phyloP scores from a whole-genome alignment of 2,888 invertebrate genomes.

The Carterocephalus palaemon region DNA sequence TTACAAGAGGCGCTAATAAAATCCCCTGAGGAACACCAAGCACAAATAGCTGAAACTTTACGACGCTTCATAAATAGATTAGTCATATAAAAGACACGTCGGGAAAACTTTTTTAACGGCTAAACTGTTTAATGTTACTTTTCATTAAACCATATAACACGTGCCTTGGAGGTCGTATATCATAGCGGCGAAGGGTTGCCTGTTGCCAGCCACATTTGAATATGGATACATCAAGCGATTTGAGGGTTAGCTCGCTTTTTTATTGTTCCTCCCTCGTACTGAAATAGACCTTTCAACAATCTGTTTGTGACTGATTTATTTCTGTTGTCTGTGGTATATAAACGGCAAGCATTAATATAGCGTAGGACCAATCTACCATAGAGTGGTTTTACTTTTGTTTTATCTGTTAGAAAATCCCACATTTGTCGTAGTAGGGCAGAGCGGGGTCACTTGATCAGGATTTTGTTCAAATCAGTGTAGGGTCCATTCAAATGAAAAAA shows the following conservation, averaged over 20 bases:
- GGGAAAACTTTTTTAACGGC: slow-evolving; percentile 39
- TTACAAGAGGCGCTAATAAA: slow-evolving; percentile 22
- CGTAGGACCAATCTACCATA: too few relatives aligned
- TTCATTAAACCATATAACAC: slow-evolving; percentile 57
- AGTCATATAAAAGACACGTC: slow-evolving; percentile 35
- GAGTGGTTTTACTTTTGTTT: too few relatives aligned
- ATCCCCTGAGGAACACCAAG: slow-evolving; percentile 19
- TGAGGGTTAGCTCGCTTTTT: slow-evolving; percentile 57
- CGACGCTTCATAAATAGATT: slow-evolving; percentile 43
- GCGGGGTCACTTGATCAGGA: too few relatives aligned
- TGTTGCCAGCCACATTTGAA: slow-evolving; percentile 63
- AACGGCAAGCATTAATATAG: too few relatives aligned
- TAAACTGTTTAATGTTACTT: slow-evolving; percentile 53
- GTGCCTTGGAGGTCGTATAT: slow-evolving; percentile 55
- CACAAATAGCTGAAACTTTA: slow-evolving; percentile 17
- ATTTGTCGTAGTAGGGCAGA: too few relatives aligned
- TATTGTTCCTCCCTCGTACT: slow-evolving; percentile 47
- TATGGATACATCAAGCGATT: slow-evolving; percentile 53
- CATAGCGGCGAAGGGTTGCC: slow-evolving; percentile 57
- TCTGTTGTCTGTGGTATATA: slow-evolving; percentile 37
- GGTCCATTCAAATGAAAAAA: too few relatives aligned
- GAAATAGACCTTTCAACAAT: slow-evolving; percentile 67
- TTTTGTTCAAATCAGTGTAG: too few relatives aligned
- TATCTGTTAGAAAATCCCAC: too few relatives aligned
- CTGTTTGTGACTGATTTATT: slow-evolving; percentile 51